Percentiles rank a stretch among this genome's conserved stretches.
These are phyloP conservation scores for Scelioninae gen. 1 DNA, from an alignment of 2,888 invertebrate genomes.

Conservation along the genomic window DNA sequence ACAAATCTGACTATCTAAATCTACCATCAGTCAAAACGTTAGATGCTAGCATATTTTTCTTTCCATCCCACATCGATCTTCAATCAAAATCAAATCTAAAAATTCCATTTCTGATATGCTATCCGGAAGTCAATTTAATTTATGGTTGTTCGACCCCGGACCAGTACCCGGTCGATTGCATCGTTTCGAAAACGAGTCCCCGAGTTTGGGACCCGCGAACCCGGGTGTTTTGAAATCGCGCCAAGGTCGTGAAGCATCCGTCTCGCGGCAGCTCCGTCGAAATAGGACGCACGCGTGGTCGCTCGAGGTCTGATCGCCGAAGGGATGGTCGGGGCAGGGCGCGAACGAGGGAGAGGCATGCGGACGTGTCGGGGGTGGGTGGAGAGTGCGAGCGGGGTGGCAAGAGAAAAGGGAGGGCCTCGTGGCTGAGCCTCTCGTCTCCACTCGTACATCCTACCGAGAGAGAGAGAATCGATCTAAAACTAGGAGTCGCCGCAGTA, in stretches of 20 bases:
- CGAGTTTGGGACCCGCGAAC: background rate
- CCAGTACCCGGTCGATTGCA: no score
- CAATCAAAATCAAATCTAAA: no score
- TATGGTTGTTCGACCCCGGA: no score
- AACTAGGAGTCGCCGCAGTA: constrained; percentile 84
- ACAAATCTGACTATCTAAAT: no score
- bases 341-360: constrained; percentile 26
- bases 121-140: no score
- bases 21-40: no score
- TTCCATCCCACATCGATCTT: no score
- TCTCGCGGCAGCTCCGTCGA: constrained; percentile 61
- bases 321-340: constrained; percentile 42
- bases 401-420: constrained; percentile 62
- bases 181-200: no score
- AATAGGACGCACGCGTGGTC: constrained; percentile 59
- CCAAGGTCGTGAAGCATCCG: constrained; percentile 55
- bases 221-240: constrained; percentile 63
- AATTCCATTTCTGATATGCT: no score
- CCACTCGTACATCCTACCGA: constrained; percentile 75
- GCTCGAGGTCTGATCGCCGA: constrained; percentile 18
- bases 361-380: constrained; percentile 11
- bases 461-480: constrained; percentile 83
- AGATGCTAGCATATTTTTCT: no score
- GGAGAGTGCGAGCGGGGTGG: constrained; percentile 17
- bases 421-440: constrained; percentile 73